Conservation (phyloP, 2,113 vertebrate genomes). For the Hippolais icterina region DNA sequence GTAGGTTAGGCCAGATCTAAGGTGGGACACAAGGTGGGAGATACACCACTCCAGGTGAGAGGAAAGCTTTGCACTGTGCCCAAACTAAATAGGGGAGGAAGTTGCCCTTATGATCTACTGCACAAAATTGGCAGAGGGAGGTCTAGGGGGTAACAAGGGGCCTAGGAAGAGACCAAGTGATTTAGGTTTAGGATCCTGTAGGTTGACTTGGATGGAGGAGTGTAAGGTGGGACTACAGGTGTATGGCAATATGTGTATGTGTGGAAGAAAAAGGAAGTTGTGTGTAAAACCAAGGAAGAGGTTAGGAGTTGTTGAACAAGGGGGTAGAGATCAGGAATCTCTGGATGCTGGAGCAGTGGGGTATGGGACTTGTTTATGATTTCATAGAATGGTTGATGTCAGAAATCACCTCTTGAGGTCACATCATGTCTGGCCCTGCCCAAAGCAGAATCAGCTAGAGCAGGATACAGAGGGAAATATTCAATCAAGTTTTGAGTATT, state of each 20-base stretch:
- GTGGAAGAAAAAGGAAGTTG: not conserved
- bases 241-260: not conserved
- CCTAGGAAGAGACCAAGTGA: not conserved
- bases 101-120: not conserved
- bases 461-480: not conserved
- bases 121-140: not conserved
- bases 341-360: rapidly evolving
- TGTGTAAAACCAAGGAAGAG: not conserved
- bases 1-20: not conserved
- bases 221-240: rapidly evolving
- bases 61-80: not conserved
- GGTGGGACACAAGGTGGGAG: not conserved
- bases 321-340: not conserved
- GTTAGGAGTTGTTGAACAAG: not conserved
- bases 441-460: not conserved
- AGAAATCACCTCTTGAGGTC: not conserved
- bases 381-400: not conserved
- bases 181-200: not conserved
- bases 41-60: not conserved
- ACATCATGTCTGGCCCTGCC: not conserved
- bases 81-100: not conserved
- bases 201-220: not conserved
- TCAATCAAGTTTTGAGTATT: not conserved
- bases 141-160: not conserved
- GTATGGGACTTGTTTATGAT: not conserved